Evolutionary conservation across 2,797 vertebrate species (phyloP).

Genomic region (Macropus fuliginosus): DNA sequence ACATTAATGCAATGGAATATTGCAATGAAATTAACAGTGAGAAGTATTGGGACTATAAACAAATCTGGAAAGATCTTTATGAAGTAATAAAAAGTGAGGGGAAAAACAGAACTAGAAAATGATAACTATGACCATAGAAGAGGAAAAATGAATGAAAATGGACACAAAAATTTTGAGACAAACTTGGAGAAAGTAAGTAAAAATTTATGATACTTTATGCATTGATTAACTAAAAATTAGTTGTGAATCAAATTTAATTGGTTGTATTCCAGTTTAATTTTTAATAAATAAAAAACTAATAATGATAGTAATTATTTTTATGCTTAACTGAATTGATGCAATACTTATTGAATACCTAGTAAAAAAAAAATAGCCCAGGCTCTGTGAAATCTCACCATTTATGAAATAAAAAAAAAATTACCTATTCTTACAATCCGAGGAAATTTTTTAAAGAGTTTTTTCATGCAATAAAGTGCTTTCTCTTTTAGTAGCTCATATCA

Average conservation of each 20-base stretch:
- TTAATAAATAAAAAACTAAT: neutral
- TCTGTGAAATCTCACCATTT: neutral
- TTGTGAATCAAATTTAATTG: neutral
- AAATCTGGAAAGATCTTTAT: neutral
- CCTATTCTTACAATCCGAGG: neutral
- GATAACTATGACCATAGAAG: neutral
- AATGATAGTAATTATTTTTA: neutral
- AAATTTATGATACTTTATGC: neutral
- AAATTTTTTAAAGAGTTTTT: neutral
- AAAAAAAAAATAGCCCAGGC: neutral
- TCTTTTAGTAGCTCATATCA: neutral
- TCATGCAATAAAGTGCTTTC: neutral
- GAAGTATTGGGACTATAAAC: neutral
- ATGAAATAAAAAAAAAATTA: neutral
- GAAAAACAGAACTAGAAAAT: neutral
- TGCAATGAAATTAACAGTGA: neutral
- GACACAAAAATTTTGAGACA: neutral
- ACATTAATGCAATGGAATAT: neutral
- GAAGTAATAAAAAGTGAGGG: neutral
- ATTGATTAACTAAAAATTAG: neutral
- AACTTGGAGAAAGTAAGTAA: neutral
- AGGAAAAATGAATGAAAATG: neutral
- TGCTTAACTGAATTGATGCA: constrained; percentile 10
- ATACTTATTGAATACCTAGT: constrained; percentile 3
- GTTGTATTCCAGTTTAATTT: neutral